Conservation (phyloP, 2,888 invertebrate genomes). For the Rotaria magnacalcarata region DNA sequence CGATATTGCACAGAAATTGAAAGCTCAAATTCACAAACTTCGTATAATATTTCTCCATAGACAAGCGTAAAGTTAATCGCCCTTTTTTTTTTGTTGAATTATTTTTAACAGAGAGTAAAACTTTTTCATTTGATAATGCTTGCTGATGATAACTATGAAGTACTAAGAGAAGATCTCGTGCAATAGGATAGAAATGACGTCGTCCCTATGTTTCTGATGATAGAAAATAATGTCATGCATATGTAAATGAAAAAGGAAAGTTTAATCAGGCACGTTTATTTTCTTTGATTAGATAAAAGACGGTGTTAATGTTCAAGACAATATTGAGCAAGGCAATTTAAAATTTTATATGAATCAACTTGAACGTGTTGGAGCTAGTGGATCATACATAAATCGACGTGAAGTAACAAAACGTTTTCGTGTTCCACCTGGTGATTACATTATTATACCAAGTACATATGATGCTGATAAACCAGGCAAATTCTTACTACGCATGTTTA, state of each 20-base stretch:
- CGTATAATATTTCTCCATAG: background rate
- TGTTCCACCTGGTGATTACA: conserved; percentile 38
- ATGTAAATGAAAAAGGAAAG: background rate
- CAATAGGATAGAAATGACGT: background rate
- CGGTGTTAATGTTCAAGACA: conserved; percentile 39
- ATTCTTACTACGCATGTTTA: conserved; percentile 43
- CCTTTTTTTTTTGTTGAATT: background rate
- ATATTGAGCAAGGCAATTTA: conserved; percentile 31
- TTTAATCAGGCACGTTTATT: background rate
- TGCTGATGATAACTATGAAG: background rate
- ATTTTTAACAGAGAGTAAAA: background rate
- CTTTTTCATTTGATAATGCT: background rate
- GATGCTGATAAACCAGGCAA: conserved; percentile 36
- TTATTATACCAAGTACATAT: conserved; percentile 44
- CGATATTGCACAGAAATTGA: too few species aligned
- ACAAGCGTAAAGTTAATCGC: conserved; percentile 7
- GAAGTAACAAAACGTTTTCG: conserved; percentile 45
- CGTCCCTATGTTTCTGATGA: background rate
- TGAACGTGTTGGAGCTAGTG: conserved; percentile 44
- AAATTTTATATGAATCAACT: conserved; percentile 42
- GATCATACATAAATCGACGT: conserved; percentile 43
- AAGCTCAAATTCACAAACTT: background rate
- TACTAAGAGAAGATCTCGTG: background rate
- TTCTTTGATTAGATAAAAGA: conserved; percentile 36
- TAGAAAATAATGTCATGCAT: background rate